Evolutionary conservation across 2,888 invertebrate genomes (phyloP), one percentile per base, ranked within the genome.

Genomic region (Dilophus febrilis): DNA sequence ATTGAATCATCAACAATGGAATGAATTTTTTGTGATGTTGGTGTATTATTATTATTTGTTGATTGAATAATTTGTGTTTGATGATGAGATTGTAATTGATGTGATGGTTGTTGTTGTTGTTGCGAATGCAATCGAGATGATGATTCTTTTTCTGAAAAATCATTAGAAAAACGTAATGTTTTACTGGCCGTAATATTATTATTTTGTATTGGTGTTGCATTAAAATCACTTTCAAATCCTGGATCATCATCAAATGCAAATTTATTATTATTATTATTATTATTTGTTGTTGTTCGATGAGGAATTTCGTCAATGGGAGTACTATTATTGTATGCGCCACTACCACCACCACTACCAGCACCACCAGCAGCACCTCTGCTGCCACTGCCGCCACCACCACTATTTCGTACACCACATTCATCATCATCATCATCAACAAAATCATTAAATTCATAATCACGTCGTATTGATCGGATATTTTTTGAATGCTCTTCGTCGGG

Each of bases 1-100:
- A 63, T 53, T 35, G 75, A 79, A 54, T 81, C 80, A 52, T 80
- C 79, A 55, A 80, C 80, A n/a, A n/a, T n/a, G n/a, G n/a, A n/a
- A 49, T 71, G 63, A 28, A 63, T 44, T 42, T 61, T 62, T 38
- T 59, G 61, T 2, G 10, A 44, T 47, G 26, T 44, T 50, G 22
- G 43, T 42, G 17, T 44, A 38, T 31, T 40, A 44, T 37, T 45
- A 45, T 40, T 35, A 44, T 38, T 30, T 45, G 40, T 40, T 45
- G 38, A 37, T 37, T 22, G n/a, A n/a, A n/a, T n/a, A n/a, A n/a
- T n/a, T n/a, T n/a, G n/a, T n/a, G n/a, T n/a, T 35, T 44, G 51
- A 27, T 50, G 41, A 31, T 44, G 46, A 29, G 44, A 45, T 29
- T 42, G 46, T 29, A 45, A 34, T 41, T 33, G 45, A 40, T 14